phyloP scores from a whole-genome alignment of 1,140 invertebrate species.

The Oedothorax gibbosus region DNA sequence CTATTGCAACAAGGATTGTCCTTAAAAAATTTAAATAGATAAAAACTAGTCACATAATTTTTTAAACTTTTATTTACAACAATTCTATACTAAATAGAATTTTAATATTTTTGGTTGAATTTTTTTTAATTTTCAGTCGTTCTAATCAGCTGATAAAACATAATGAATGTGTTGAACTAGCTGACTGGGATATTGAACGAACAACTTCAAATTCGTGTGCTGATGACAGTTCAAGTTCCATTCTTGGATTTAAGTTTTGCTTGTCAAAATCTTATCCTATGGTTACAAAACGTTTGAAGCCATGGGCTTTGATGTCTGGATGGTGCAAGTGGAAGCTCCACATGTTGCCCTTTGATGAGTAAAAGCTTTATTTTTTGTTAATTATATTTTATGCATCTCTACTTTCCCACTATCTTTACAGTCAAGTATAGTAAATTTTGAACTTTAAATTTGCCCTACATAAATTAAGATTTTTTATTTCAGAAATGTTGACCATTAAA shows the following conservation, averaged over 20 bases:
- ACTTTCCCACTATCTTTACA: no score
- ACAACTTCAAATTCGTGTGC: conserved; percentile 17
- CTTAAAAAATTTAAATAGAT: no score
- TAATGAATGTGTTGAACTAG: conserved; percentile 52
- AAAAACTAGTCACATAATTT: no score
- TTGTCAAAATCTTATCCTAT: conserved; percentile 41
- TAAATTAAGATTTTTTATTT: no score
- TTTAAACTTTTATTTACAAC: no score
- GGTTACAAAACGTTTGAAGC: conserved; percentile 41
- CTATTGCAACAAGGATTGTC: no score
- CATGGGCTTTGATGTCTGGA: conserved; percentile 54
- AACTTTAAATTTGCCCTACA: no score
- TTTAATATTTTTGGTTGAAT: conserved; percentile 23
- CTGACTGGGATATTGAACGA: conserved; percentile 52
- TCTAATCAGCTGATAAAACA: conserved; percentile 59
- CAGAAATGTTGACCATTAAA: no score
- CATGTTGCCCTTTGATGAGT: conserved; percentile 23
- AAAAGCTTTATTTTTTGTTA: neutral
- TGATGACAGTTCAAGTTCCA: neutral
- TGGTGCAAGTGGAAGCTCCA: conserved; percentile 9
- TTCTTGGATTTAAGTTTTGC: conserved; percentile 43
- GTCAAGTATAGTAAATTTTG: no score
- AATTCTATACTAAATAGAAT: no score
- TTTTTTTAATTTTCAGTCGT: conserved; percentile 40
- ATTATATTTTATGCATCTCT: no score